A percentile compares a stretch with the other conserved stretches of the same genome.
Evolutionary conservation across 1,140 invertebrate genomes (phyloP).

Genomic region (Zophobas atratus): DNA sequence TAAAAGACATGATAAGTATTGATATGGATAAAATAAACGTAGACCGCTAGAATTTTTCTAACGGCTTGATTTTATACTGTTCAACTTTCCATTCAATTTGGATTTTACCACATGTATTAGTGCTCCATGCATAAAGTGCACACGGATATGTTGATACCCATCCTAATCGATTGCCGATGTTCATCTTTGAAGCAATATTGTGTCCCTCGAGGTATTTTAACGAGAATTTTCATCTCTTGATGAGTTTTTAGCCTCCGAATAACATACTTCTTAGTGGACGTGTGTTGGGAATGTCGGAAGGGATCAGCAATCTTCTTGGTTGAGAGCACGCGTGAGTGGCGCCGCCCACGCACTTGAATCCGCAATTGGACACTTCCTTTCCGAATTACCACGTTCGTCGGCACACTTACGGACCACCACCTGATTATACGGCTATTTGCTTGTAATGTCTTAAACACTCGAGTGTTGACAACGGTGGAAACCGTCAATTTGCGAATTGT

Average conservation of each 20-base stretch:
- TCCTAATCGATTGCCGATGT: too few relatives aligned
- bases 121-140: too few relatives aligned
- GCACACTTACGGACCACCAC: conserved; percentile 28
- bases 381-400: conserved; percentile 48
- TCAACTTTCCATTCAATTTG: too few relatives aligned
- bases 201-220: background rate
- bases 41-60: too few relatives aligned
- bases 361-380: conserved; percentile 54
- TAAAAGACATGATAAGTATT: too few relatives aligned
- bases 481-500: conserved; percentile 47
- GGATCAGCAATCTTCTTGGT: conserved; percentile 3
- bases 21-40: too few relatives aligned
- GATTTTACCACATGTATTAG: too few relatives aligned
- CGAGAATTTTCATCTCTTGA: background rate
- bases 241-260: too few relatives aligned
- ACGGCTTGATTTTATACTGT: too few relatives aligned
- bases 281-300: background rate
- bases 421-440: conserved; percentile 35
- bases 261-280: too few relatives aligned
- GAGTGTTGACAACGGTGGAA: conserved; percentile 44
- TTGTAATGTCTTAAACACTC: conserved; percentile 37
- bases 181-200: background rate
- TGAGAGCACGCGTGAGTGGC: conserved; percentile 50
- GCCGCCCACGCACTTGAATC: conserved; percentile 44
- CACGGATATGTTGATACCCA: too few relatives aligned